Conservation (phyloP, 2,888 invertebrate species). For the Bombylius major region DNA sequence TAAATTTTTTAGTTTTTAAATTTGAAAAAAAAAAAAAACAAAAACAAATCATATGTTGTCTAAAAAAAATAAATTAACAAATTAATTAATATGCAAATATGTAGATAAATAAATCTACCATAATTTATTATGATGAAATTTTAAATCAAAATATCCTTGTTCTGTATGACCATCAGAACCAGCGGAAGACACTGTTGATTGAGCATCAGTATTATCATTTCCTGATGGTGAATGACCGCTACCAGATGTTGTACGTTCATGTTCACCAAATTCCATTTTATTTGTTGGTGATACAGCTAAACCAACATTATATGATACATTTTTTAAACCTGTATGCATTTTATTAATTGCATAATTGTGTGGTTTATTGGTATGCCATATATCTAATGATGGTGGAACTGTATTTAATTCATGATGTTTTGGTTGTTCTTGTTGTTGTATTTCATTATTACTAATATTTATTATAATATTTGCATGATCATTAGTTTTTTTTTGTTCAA, state of each 20-base stretch:
- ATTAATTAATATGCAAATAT: background rate
- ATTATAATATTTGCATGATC: conserved; percentile 3
- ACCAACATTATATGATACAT: conserved; percentile 34
- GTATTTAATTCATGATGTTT: background rate
- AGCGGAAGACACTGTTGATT: conserved; percentile 31
- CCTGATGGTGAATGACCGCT: conserved; percentile 19
- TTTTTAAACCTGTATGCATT: conserved; percentile 36
- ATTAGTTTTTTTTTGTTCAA: background rate
- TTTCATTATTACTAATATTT: background rate
- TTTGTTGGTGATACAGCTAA: conserved; percentile 33
- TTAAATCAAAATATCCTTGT: conserved; percentile 59
- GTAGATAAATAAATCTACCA: conserved; percentile 44
- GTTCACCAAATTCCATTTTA: conserved; percentile 31
- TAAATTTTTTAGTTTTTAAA: no score
- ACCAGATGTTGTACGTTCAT: conserved; percentile 14
- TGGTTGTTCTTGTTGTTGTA: background rate
- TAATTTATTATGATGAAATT: conserved; percentile 64
- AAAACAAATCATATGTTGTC: background rate
- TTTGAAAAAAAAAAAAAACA: background rate
- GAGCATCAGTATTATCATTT: conserved; percentile 20
- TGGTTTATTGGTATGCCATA: conserved; percentile 23
- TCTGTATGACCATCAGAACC: conserved; percentile 43
- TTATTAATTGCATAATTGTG: conserved; percentile 29
- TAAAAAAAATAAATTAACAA: background rate
- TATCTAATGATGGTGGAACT: conserved; percentile 13